Base-by-base conservation (phyloP, 1,140 invertebrate species). In the Bombyx mandarina region DNA sequence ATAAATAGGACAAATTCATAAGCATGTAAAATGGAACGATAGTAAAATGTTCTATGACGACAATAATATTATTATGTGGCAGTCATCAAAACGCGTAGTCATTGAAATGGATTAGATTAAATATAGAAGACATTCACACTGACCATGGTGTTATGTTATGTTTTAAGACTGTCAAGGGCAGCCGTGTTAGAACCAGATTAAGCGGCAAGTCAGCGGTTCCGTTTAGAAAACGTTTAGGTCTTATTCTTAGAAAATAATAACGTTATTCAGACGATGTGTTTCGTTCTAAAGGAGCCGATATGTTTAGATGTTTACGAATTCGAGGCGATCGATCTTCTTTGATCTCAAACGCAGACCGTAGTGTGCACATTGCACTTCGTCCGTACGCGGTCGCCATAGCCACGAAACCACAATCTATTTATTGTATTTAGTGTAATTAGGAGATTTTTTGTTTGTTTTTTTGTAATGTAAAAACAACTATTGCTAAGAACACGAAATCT, bases 121-220 rank as follows among this genome's bases (percentile, higher is more conserved):
- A 71, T 61, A 58, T 70, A 72, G 67, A 72, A 75, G 69, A 72
- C 72, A 70, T 72, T 75, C 69, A 72, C 72, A 75, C 66, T 75
- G 72, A 70, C 69, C 72, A 62, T 67, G 67, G 67, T 67, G 63
- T 69, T 62, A 63, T 64, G 68, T 70, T 70, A 72, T 72, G 72
- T 70, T 69, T 71, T 64, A 68, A 59, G 61, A 67, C 55, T 67
- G 67, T 63, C 66, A 75, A 75, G 72, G 72, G 63, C 64, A 62
- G n/a, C 45, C 58, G 65, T 69, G 70, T 65, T 72, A 68, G 26
- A 35, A 35, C 26, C 26, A 35, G 26, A 35, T 35, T 35, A 35
- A 35, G 26, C 26, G 26, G 26, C 1, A 35, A 35, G 26, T 35
- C 26, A 35, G 26, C 26, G 26, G 4, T 35, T 35, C 26, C 26